Conservation (phyloP, 30 jellyfish, hydroid and myxozoan genomes). For the Chrysaora quinquecirrha region DNA sequence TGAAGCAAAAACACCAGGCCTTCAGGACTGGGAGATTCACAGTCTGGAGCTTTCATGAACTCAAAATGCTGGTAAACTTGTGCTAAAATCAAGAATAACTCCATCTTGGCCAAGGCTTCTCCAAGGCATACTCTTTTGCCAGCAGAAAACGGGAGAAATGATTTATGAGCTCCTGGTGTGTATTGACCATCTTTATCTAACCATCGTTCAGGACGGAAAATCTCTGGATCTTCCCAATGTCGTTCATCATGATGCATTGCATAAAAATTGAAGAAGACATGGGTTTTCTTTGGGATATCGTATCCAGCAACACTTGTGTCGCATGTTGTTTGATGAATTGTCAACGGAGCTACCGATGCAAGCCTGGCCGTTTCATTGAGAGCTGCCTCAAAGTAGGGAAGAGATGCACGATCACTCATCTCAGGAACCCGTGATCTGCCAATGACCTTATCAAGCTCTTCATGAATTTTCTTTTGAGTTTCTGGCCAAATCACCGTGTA, state of each 20-base stretch:
- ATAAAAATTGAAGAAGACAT: constrained; percentile 61
- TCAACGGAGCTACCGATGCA: constrained; percentile 74
- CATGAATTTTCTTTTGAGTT: constrained; percentile 46
- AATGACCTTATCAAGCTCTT: constrained; percentile 56
- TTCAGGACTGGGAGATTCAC: too few relatives aligned
- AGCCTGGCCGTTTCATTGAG: constrained; percentile 72
- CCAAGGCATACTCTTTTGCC: constrained; percentile 50
- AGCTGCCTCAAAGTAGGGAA: constrained; percentile 71
- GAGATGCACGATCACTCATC: constrained; percentile 55
- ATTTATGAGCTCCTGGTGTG: constrained; percentile 4
- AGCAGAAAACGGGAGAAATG: constrained; percentile 46
- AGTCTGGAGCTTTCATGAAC: not conserved
- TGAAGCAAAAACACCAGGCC: too few relatives aligned
- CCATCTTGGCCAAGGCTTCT: constrained; percentile 47
- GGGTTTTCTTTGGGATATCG: constrained; percentile 58
- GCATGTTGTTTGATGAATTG: constrained; percentile 74
- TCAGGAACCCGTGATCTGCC: constrained; percentile 58
- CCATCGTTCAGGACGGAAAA: constrained; percentile 62
- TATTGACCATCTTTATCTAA: constrained; percentile 28
- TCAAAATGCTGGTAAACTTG: constrained; percentile 26
- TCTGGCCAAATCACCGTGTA: constrained; percentile 69
- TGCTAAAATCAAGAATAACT: constrained; percentile 30
- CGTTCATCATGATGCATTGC: constrained; percentile 78
- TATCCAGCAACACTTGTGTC: constrained; percentile 78
- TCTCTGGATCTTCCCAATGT: constrained; percentile 60